These are phyloP conservation scores for Brachyistius frenatus DNA, from an alignment of 2,113 vertebrate genomes.

Conservation along the genomic window DNA sequence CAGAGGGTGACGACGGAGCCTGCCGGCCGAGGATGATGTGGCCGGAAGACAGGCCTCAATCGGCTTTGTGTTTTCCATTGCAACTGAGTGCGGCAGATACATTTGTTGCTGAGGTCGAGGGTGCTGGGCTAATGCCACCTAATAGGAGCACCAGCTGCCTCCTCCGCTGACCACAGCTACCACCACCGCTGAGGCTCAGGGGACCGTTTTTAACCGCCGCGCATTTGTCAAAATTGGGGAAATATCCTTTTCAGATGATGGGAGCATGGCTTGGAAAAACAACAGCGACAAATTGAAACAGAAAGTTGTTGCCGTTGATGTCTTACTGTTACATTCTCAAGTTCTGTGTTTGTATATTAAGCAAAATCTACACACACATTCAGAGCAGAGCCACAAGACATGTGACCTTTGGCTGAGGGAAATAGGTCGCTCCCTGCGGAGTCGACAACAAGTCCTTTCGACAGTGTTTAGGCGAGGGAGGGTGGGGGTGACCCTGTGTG, in stretches of 20 bases:
- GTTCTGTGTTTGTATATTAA: conserved; percentile 24
- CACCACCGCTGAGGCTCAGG: conserved; percentile 4
- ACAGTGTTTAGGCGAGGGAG: conserved; percentile 33
- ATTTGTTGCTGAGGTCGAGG: conserved; percentile 54
- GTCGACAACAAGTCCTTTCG: conserved; percentile 60
- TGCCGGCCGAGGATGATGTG: background rate
- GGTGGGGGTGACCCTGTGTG: conserved; percentile 38
- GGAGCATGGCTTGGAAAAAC: no score
- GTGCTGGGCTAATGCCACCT: conserved; percentile 63
- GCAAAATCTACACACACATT: conserved; percentile 22
- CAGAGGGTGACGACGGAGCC: conserved; percentile 28
- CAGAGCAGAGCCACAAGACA: conserved; percentile 20
- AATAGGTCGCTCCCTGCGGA: conserved; percentile 64
- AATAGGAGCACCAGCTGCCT: conserved; percentile 67
- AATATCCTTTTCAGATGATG: no score
- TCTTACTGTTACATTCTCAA: conserved; percentile 26
- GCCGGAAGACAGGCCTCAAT: conserved; percentile 55
- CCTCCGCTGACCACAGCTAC: conserved; percentile 48
- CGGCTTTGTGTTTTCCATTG: conserved; percentile 81
- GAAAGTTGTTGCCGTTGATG: background rate
- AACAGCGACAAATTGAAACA: no score
- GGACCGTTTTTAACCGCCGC: background rate
- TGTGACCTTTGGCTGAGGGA: conserved; percentile 67
- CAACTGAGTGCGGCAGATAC: conserved; percentile 66
- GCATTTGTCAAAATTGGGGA: background rate